Evolutionary conservation across 2,797 vertebrate species (phyloP).

Genomic region (Danio albolineatus): DNA sequence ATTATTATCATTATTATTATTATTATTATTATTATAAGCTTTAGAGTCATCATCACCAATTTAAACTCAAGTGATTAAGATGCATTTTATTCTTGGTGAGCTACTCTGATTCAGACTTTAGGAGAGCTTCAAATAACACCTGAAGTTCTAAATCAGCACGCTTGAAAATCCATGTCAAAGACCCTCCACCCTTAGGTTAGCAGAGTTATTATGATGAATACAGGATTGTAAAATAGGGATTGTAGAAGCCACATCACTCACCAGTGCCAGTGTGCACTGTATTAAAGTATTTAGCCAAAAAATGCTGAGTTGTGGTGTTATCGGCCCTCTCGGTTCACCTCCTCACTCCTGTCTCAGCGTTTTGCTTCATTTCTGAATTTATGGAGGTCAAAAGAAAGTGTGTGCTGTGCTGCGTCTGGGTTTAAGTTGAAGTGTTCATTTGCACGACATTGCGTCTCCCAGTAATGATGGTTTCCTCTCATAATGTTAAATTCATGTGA

Average conservation of each 20-base stretch:
- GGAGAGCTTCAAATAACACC: background rate
- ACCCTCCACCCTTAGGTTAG: background rate
- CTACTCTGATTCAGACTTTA: background rate
- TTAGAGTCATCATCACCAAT: background rate
- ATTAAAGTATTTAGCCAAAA: background rate
- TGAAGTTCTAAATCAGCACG: background rate
- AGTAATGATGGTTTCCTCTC: background rate
- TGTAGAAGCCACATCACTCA: background rate
- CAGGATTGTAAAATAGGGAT: background rate
- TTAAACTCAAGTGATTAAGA: background rate
- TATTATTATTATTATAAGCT: background rate
- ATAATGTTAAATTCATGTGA: constrained; percentile 50
- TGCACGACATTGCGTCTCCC: background rate
- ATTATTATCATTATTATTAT: too few relatives aligned
- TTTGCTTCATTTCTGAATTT: background rate
- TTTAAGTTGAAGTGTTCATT: background rate
- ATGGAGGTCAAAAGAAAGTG: background rate
- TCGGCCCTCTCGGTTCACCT: background rate
- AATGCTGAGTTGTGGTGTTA: background rate
- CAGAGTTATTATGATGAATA: background rate
- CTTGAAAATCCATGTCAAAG: background rate
- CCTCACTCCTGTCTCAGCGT: background rate
- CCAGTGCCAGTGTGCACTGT: background rate
- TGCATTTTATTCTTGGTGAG: background rate
- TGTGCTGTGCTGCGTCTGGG: background rate